These are phyloP conservation scores for Drosophila ironensis DNA, from an alignment of 1,140 invertebrate genomes.

Conservation along the genomic window DNA sequence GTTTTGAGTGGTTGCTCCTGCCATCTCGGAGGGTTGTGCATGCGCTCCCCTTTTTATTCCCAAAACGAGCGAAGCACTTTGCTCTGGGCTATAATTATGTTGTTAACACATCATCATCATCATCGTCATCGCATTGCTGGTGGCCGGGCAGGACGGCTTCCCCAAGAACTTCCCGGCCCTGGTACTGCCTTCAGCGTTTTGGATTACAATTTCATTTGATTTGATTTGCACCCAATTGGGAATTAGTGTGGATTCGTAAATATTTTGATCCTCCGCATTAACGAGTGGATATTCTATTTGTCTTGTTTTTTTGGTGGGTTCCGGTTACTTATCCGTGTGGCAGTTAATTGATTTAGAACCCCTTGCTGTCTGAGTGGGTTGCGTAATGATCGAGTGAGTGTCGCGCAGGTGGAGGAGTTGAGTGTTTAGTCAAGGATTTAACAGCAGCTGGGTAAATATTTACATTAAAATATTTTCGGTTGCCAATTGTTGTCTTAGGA, in stretches of 20 bases:
- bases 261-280: constrained; percentile 71
- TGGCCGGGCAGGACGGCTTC: constrained; percentile 12
- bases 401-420: constrained; percentile 19
- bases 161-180: constrained; percentile 8
- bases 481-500: not conserved
- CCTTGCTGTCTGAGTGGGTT: constrained; percentile 26
- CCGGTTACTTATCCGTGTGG: constrained; percentile 40
- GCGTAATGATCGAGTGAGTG: not conserved
- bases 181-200: constrained; percentile 64
- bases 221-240: constrained; percentile 78
- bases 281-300: constrained; percentile 37
- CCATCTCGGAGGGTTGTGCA: constrained; percentile 68
- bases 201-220: constrained; percentile 78
- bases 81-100: constrained; percentile 80
- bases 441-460: constrained; percentile 22
- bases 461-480: not conserved
- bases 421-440: constrained; percentile 19
- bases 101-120: constrained; percentile 81
- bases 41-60: constrained; percentile 27
- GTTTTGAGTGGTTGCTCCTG: constrained; percentile 66
- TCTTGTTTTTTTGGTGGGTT: constrained; percentile 11
- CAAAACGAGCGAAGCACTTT: constrained; percentile 49
- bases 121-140: constrained; percentile 30
- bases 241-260: constrained; percentile 75
- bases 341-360: constrained; percentile 69